Percentiles rank a stretch among this genome's conserved stretches.
Evolutionary conservation across 2,113 vertebrate species (phyloP).

Genomic region (Megatriorchis doriae): DNA sequence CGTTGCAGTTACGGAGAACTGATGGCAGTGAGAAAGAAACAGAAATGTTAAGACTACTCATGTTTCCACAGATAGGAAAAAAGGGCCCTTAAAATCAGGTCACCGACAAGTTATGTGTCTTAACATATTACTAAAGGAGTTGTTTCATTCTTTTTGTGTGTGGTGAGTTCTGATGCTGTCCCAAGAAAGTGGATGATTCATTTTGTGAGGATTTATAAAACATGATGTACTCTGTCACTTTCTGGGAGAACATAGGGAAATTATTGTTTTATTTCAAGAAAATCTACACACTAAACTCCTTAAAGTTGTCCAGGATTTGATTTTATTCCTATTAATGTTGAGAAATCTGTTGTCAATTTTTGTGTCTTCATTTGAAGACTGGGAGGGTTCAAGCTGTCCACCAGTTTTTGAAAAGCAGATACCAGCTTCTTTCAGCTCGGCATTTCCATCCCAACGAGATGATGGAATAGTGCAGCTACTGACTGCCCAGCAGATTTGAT

Average conservation of each 20-base stretch:
- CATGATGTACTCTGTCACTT: conserved; percentile 16
- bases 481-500: background rate
- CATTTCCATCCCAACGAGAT: background rate
- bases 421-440: background rate
- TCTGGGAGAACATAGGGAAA: background rate
- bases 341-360: background rate
- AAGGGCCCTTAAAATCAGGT: conserved; percentile 7
- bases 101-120: background rate
- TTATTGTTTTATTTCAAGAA: background rate
- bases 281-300: background rate
- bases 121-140: background rate
- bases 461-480: background rate
- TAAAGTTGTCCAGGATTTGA: background rate
- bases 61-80: background rate
- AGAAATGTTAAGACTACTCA: background rate
- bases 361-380: background rate
- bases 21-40: background rate
- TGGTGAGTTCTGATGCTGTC: background rate
- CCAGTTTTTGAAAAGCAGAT: background rate
- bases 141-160: background rate
- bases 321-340: background rate
- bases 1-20: background rate
- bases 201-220: conserved; percentile 18
- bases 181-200: conserved; percentile 26
- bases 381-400: background rate